These are phyloP conservation scores for Amblyopsis hoosieri DNA, from an alignment of 2,797 vertebrate species.

Conservation along the genomic window DNA sequence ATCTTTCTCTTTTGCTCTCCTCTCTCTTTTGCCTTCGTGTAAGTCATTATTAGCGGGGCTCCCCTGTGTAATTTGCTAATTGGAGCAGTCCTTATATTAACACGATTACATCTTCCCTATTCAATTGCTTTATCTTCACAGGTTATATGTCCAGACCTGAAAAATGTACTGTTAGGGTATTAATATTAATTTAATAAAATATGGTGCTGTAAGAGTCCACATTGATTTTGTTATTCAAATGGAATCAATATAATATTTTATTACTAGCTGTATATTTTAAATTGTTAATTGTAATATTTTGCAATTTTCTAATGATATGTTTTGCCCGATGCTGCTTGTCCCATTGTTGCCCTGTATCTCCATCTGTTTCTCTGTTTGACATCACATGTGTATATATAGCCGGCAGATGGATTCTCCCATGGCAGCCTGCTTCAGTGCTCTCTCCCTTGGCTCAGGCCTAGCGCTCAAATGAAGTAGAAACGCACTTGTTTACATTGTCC, in stretches of 20 bases:
- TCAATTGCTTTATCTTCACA: constrained; percentile 42
- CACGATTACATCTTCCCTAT: constrained; percentile 44
- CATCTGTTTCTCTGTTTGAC: constrained; percentile 60
- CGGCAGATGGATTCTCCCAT: constrained; percentile 78
- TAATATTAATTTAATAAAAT: too few species aligned
- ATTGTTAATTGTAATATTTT: background rate
- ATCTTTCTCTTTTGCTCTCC: constrained; percentile 1
- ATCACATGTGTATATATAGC: constrained; percentile 81
- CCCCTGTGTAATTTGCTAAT: constrained; percentile 67
- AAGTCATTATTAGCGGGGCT: constrained; percentile 57
- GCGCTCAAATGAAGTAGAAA: constrained; percentile 72
- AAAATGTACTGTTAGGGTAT: too few species aligned
- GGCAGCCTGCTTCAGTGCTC: constrained; percentile 54
- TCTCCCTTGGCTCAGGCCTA: constrained; percentile 31
- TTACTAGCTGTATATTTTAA: background rate
- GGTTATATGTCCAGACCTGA: constrained; percentile 15
- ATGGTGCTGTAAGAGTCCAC: too few species aligned
- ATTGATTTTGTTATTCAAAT: background rate
- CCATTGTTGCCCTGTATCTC: background rate
- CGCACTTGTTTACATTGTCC: constrained; percentile 74
- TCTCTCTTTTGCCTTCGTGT: constrained; percentile 26
- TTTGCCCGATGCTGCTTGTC: constrained; percentile 9
- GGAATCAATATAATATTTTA: background rate
- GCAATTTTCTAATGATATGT: constrained; percentile 17
- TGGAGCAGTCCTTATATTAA: constrained; percentile 70